Conservation (phyloP, 2,113 vertebrate genomes). For the Ciconia maguari region DNA sequence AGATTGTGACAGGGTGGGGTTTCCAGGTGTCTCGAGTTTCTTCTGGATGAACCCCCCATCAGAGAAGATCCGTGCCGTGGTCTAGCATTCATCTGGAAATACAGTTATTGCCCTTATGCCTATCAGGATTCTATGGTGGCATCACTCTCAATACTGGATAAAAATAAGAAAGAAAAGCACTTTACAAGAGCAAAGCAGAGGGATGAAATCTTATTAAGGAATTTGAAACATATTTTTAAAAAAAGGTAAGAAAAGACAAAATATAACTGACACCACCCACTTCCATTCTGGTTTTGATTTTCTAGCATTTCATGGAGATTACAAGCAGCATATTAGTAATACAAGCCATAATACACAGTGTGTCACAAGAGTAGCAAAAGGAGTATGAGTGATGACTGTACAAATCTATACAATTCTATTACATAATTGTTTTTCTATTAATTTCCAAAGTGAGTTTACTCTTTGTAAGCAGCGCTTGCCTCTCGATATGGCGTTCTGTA, state of each 20-base stretch:
- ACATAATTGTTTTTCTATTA: not conserved
- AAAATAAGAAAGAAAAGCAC: not conserved
- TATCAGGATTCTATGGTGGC: not conserved
- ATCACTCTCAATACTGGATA: not conserved
- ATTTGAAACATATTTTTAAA: not conserved
- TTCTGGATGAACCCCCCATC: not conserved
- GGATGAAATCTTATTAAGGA: not conserved
- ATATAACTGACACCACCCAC: not conserved
- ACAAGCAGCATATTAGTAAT: not conserved
- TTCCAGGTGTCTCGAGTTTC: not conserved
- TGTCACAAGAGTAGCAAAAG: not conserved
- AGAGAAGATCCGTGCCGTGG: not conserved
- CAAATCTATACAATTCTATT: not conserved
- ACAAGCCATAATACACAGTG: not conserved
- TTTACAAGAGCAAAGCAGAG: not conserved
- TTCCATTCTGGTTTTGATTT: not conserved
- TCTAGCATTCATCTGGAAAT: rapidly evolving
- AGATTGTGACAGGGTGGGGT: no score
- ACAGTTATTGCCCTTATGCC: not conserved
- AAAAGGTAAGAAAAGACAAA: not conserved
- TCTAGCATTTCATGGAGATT: not conserved
- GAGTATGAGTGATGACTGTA: not conserved
- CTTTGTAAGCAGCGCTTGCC: not conserved
- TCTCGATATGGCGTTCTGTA: rapidly evolving
- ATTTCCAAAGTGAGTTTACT: not conserved